phyloP scores from a whole-genome alignment of 2,888 invertebrate genomes.

The Hemicrepidius hirtus region DNA sequence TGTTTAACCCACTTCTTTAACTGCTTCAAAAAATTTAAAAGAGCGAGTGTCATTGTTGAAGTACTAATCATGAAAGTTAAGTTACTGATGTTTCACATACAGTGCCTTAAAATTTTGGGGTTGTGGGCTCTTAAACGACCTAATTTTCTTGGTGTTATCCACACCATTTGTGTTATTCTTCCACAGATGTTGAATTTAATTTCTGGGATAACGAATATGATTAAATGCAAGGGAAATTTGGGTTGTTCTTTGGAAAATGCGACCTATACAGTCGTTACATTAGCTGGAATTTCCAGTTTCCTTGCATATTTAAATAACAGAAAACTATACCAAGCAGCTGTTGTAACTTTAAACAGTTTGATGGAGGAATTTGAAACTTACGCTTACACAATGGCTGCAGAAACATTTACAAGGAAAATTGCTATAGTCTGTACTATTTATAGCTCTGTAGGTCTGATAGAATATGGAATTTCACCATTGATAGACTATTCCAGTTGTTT shows the following conservation, averaged over 20 bases:
- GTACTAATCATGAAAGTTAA: constrained; percentile 4
- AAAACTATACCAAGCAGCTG: background rate
- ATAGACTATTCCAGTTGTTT: constrained; percentile 13
- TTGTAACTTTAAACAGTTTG: background rate
- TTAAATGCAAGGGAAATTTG: constrained; percentile 15
- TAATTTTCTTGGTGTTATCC: background rate
- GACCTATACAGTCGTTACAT: background rate
- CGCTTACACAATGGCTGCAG: constrained; percentile 5
- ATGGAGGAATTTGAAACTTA: constrained; percentile 23
- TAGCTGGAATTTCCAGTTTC: background rate
- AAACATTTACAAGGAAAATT: constrained; percentile 8
- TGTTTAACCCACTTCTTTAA: too few relatives aligned
- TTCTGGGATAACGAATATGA: constrained; percentile 1
- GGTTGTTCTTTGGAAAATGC: constrained; percentile 21
- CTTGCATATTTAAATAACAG: background rate
- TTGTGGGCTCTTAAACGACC: constrained; percentile 3
- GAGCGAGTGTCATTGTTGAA: background rate
- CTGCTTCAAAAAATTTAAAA: too few relatives aligned
- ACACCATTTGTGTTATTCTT: background rate
- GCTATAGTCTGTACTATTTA: background rate
- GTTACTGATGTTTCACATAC: constrained; percentile 16
- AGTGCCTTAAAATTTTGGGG: constrained; percentile 14
- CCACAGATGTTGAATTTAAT: background rate
- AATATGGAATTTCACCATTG: constrained; percentile 8
- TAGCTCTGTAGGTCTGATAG: background rate